Base-by-base conservation (phyloP, 2,888 invertebrate genomes). In the Cyclophora albipunctata region DNA sequence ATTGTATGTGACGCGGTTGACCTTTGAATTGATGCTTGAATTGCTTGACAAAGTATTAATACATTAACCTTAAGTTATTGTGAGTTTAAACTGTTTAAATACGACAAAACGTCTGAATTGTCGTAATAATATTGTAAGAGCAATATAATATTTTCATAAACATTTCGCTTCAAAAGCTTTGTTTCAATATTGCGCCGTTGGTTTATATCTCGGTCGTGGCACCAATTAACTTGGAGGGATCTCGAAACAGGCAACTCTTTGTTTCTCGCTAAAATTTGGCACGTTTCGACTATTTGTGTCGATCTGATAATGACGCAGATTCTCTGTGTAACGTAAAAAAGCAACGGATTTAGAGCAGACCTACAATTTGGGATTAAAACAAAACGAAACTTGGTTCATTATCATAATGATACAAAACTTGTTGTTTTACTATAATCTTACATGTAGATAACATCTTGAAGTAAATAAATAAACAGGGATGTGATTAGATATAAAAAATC, bases 251-350 rank as follows among this genome's bases (percentile, higher is more conserved):
- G 55, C 62, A 63, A 55, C 58, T 69, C 79, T 80, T 83, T 81
- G 81, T 82, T 75, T 69, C 66, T 71, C 62, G 63, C 62, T 54
- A 69, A 73, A 76, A 73, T 79, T 83, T 76, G 79, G 79, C 81
- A 82, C 81, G 82, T 78, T 67, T 66, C 62, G 57, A 68, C 77
- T 69, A 76, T 82, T 75, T 73, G 69, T 57, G 71, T 66, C 58
- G 65, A 77, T 78, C 75, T 66, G 78, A 81, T 80, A 69, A 70
- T 61, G 48, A 51, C 58, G 58, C 53, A 49, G 46, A 53, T 54
- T 57, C 46, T 42, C 42, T 49, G 54, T 35, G 40, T 46, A 55
- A 48, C 43, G 33, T 43, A 43, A 53, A 57, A 53, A 48, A 47
- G 47, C 45, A 43, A 43, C 43, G 33, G 33, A 7, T 43, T 43